These are phyloP conservation scores for Stenurella melanura DNA, from an alignment of 2,888 invertebrate species.

Conservation along the genomic window DNA sequence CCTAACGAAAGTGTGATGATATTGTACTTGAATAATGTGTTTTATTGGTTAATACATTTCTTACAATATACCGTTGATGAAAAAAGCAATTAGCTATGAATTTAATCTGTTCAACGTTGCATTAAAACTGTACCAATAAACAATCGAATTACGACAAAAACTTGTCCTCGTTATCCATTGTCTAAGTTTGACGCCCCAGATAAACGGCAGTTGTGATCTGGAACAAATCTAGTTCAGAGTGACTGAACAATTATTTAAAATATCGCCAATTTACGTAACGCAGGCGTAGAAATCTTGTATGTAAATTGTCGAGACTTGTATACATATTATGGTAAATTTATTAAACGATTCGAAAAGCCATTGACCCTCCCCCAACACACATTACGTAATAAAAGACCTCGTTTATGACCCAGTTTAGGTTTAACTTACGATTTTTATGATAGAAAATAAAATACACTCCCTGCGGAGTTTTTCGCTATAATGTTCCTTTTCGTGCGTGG, in stretches of 20 bases:
- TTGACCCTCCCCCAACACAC: conserved; percentile 11
- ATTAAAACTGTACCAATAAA: conserved; percentile 18
- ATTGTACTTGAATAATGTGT: too few species aligned
- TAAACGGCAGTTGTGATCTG: conserved; percentile 26
- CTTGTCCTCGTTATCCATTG: conserved; percentile 17
- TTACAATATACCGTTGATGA: too few species aligned
- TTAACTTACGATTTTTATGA: conserved; percentile 17
- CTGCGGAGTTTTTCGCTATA: not conserved
- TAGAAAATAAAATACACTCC: not conserved
- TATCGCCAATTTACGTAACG: conserved; percentile 31
- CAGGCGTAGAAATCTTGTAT: conserved; percentile 35
- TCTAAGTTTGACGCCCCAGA: conserved; percentile 27
- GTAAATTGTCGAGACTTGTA: conserved; percentile 22
- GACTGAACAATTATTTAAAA: conserved; percentile 23
- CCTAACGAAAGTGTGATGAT: too few species aligned
- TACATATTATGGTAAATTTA: conserved; percentile 27
- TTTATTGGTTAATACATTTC: too few species aligned
- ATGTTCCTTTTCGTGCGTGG: not conserved
- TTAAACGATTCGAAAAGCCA: conserved; percentile 26
- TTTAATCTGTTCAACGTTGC: conserved; percentile 17
- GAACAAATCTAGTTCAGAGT: conserved; percentile 29
- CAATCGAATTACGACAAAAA: conserved; percentile 15
- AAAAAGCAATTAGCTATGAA: conserved; percentile 4
- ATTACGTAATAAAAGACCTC: conserved; percentile 16
- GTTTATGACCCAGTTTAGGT: conserved; percentile 31